Percentiles rank a stretch among this genome's conserved stretches.
These are phyloP conservation scores for Zaprionus nigranus DNA, from an alignment of 1,140 invertebrate genomes.

Conservation along the genomic window DNA sequence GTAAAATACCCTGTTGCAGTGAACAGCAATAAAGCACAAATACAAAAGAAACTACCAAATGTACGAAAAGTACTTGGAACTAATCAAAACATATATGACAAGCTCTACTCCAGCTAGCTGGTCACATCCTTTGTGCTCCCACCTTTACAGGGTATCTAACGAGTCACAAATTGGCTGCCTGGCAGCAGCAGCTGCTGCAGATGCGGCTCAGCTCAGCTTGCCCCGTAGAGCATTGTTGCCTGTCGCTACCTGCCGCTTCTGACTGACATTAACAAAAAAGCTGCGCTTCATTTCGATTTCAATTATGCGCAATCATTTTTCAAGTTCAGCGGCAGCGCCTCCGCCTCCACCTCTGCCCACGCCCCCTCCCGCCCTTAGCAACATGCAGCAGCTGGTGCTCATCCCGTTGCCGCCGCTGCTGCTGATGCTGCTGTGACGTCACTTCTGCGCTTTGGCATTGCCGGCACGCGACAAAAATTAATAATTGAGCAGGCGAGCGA, in stretches of 20 bases:
- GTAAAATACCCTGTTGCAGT: not conserved
- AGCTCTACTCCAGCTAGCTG: too few relatives aligned
- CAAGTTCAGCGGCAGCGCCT: slow-evolving; percentile 57
- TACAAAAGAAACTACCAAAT: not conserved
- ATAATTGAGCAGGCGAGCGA: slow-evolving; percentile 64
- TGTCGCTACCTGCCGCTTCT: not conserved
- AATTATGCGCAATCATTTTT: slow-evolving; percentile 82
- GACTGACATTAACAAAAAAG: slow-evolving; percentile 62
- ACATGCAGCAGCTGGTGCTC: slow-evolving; percentile 21
- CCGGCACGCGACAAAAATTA: slow-evolving; percentile 79
- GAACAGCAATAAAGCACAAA: not conserved
- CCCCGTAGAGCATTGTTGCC: slow-evolving; percentile 20
- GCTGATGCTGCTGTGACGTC: not conserved
- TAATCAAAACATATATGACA: not conserved
- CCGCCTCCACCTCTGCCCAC: not conserved
- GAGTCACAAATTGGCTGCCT: slow-evolving; percentile 36
- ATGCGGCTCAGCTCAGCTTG: slow-evolving; percentile 34
- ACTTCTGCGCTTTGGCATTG: slow-evolving; percentile 21
- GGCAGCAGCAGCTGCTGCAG: slow-evolving; percentile 37
- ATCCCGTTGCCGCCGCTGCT: not conserved
- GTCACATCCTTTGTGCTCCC: too few relatives aligned
- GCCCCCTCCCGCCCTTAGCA: not conserved
- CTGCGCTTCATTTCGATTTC: slow-evolving; percentile 77
- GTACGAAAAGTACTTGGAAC: not conserved
- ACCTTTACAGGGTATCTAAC: slow-evolving; percentile 20